Evolutionary conservation across 2,113 vertebrate species (phyloP), one percentile per base, ranked within the genome.

Genomic region (Aphelocoma coerulescens): DNA sequence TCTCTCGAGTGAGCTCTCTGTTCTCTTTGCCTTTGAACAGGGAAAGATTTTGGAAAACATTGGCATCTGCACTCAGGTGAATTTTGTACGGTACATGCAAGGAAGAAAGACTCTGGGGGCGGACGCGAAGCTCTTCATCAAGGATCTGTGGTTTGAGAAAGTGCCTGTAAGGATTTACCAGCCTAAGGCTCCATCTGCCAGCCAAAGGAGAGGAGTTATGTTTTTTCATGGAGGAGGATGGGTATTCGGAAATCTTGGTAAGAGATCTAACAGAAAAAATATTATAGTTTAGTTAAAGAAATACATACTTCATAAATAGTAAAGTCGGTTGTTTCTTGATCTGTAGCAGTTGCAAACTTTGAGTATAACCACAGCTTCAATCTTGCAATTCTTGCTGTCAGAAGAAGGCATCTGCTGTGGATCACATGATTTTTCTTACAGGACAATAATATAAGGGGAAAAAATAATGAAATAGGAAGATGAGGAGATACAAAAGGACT

Each of bases 201-300:
- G 89, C 35, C 95, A 74, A 49, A 98, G 97, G 85, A 97, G 96
- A 88, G 98, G 98, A 41, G 88, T 99, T 15, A 20, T 99, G 44
- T 99, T 98, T 94, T 98, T 98, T 96, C 98, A 99, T 4, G 98
- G 99, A 37, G 98, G 99, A 49, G 98, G 98, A 67, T 97, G 95
- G 94, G 57, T 98, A 73, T 8, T 97, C 33, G 98, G 99, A 43
- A 98, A 98, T 65, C 92, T 99, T 58, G 98, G 99, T 99, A 98
- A 98, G 98, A 58, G 32, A 46, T 2, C 6, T 30, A 77, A 35
- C 12, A 74, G 57, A 67, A 91, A 81, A 87, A 46, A 44, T 6
- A 57, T 4, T 37, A 12, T 5, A 19, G 57, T 72, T 63, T 37
- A 79, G 13, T 69, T 85, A 51, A 90, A 72, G 27, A 75, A 41